phyloP scores from a whole-genome alignment of 2,888 invertebrate genomes.

The Alviniconcha strummeri region DNA sequence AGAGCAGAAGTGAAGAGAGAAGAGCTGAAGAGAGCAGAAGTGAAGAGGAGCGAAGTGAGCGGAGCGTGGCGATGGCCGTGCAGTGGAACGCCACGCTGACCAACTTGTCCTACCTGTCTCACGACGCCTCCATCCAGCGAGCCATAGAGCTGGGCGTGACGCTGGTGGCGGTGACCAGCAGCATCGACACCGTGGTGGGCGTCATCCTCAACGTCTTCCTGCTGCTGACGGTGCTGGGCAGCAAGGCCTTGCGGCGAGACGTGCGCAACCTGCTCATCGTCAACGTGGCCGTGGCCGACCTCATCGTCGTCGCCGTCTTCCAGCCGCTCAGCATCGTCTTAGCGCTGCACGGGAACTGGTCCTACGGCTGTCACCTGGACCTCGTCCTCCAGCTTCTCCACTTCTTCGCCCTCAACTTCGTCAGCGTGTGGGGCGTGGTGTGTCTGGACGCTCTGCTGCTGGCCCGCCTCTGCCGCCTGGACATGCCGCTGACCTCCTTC shows the following conservation, averaged over 20 bases:
- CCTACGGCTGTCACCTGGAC: constrained; percentile 10
- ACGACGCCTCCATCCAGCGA: background rate
- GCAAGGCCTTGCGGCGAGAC: background rate
- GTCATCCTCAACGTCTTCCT: constrained; percentile 9
- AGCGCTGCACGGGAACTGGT: background rate
- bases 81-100: background rate
- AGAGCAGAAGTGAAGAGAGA: background rate
- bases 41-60: too few relatives aligned
- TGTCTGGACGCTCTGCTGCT: background rate
- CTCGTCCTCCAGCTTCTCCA: background rate
- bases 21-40: too few relatives aligned
- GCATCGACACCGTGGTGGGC: constrained; percentile 1
- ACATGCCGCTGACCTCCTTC: constrained; percentile 3
- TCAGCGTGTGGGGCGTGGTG: constrained; percentile 15
- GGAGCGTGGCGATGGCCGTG: too few relatives aligned
- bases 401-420: constrained; percentile 8
- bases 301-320: background rate
- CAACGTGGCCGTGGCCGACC: constrained; percentile 17
- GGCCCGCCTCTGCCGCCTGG: background rate
- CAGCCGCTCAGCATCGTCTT: background rate
- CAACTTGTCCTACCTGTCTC: background rate
- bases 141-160: background rate
- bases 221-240: background rate
- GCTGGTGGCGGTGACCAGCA: background rate
- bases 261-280: constrained; percentile 20